Conservation (phyloP, 2,113 vertebrate species). For the Podocnemis expansa region DNA sequence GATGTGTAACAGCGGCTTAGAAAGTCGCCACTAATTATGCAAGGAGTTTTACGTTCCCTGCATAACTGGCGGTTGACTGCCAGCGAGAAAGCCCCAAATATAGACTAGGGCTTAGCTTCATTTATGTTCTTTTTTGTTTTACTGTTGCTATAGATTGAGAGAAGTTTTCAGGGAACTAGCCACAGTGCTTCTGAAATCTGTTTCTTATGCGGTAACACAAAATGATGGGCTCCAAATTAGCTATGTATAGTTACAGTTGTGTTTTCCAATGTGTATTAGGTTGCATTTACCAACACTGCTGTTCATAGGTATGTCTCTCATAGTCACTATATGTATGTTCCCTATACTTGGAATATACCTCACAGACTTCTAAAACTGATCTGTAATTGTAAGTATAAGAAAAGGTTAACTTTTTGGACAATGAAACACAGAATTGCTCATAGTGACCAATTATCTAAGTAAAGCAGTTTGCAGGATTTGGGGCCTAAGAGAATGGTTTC, state of each 20-base stretch:
- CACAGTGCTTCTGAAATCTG: neutral
- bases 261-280: neutral
- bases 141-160: neutral
- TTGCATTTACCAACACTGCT: neutral
- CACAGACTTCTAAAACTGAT: slow-evolving; percentile 63
- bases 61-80: too few relatives aligned
- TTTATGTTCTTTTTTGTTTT: too few relatives aligned
- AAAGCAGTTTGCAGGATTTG: fast-evolving
- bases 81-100: too few relatives aligned
- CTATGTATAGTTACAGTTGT: neutral
- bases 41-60: too few relatives aligned
- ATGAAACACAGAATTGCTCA: slow-evolving; percentile 72
- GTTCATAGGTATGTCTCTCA: neutral
- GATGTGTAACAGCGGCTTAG: too few relatives aligned
- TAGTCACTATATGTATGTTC: neutral
- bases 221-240: too few relatives aligned
- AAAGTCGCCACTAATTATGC: too few relatives aligned
- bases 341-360: fast-evolving
- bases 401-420: slow-evolving; percentile 84
- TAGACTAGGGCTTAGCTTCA: too few relatives aligned
- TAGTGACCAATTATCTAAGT: slow-evolving; percentile 19
- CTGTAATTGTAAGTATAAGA: slow-evolving; percentile 81
- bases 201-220: neutral
- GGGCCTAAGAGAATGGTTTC: neutral
- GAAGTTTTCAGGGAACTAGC: neutral